phyloP scores from a whole-genome alignment of 2,888 invertebrate species.

The Synanthedon tipuliformis region DNA sequence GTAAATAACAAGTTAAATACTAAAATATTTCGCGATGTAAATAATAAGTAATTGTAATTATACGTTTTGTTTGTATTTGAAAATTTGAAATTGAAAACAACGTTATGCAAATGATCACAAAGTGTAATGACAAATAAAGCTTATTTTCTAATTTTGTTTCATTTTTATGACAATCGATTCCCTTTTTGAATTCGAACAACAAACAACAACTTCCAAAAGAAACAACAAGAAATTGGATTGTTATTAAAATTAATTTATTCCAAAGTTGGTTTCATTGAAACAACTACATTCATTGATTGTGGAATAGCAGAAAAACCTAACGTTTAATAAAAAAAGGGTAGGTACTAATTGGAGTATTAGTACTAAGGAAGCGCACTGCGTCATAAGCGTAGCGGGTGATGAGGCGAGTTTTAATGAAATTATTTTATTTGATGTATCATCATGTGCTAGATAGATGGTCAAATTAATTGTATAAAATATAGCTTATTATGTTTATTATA shows the following conservation, averaged over 20 bases:
- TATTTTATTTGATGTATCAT: no score
- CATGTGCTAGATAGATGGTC: no score
- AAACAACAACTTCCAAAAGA: no score
- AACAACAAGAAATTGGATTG: no score
- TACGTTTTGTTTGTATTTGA: neutral
- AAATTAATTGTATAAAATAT: no score
- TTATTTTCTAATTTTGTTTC: constrained; percentile 35
- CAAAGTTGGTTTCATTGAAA: no score
- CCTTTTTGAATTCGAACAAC: no score
- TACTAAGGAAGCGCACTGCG: neutral
- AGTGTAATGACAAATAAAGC: constrained; percentile 52
- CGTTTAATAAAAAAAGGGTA: neutral
- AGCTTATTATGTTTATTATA: no score
- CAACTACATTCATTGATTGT: no score
- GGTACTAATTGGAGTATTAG: neutral
- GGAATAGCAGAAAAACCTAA: neutral
- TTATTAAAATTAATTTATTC: no score
- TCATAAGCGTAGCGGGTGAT: neutral
- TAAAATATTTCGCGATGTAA: no score
- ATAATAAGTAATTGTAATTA: neutral
- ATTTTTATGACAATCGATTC: constrained; percentile 9
- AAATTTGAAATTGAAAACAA: neutral
- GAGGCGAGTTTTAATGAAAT: neutral
- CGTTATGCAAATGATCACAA: neutral
- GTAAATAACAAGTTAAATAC: no score